phyloP scores from a whole-genome alignment of 2,113 vertebrate species.

The Cacatua alba region DNA sequence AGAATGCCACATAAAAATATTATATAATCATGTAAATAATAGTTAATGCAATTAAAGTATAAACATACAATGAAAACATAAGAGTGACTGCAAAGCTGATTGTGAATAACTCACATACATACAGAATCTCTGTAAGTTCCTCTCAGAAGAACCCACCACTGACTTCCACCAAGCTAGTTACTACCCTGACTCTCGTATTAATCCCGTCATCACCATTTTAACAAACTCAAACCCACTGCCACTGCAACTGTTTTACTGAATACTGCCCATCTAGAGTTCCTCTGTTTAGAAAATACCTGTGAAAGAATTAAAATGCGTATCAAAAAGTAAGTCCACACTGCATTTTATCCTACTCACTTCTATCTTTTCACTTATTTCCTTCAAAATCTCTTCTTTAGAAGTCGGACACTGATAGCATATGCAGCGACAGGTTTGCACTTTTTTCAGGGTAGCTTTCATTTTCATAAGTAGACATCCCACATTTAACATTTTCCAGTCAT shows the following conservation, averaged over 20 bases:
- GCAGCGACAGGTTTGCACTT: background rate
- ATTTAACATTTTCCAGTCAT: background rate
- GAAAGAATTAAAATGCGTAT: background rate
- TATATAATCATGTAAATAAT: background rate
- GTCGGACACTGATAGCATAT: rapidly evolving
- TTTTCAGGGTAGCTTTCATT: background rate
- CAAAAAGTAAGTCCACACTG: background rate
- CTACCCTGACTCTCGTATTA: background rate
- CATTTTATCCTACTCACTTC: background rate
- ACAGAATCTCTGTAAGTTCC: background rate
- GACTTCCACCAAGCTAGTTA: background rate
- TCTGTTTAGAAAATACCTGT: background rate
- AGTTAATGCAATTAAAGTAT: background rate
- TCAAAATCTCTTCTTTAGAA: background rate
- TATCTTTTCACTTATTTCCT: background rate
- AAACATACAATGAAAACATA: background rate
- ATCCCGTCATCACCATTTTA: background rate
- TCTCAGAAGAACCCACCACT: background rate
- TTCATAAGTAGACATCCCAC: background rate
- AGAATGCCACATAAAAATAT: background rate
- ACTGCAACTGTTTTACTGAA: background rate
- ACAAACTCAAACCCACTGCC: background rate
- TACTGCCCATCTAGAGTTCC: background rate
- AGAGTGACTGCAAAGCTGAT: background rate
- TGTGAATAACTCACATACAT: background rate